A percentile compares a stretch with the other conserved stretches of the same genome.
Conservation (phyloP, 2,888 invertebrate species). For the Apamea anceps region DNA sequence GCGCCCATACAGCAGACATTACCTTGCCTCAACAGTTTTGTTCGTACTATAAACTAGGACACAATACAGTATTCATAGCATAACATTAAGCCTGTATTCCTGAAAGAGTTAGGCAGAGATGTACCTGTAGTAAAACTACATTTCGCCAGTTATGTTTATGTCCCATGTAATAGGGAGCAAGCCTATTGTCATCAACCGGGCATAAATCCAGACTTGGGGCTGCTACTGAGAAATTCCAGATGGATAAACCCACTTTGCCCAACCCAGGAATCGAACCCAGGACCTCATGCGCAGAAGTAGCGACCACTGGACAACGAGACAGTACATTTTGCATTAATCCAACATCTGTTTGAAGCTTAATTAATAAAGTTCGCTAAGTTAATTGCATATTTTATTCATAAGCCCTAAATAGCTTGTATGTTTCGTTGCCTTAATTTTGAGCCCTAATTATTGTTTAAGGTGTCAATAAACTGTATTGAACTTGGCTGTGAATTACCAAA, state of each 20-base stretch:
- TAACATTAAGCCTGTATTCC: too few species aligned
- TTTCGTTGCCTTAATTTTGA: constrained; percentile 24
- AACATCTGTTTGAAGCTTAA: constrained; percentile 24
- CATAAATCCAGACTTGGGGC: too few species aligned
- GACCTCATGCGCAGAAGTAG: too few species aligned
- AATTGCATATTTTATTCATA: constrained; percentile 46
- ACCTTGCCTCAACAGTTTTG: background rate
- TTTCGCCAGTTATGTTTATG: too few species aligned
- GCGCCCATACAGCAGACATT: background rate
- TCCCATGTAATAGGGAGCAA: too few species aligned
- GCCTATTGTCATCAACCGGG: too few species aligned
- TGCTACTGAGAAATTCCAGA: too few species aligned
- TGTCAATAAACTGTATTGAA: constrained; percentile 19
- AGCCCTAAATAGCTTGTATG: constrained; percentile 19
- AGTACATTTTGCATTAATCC: constrained; percentile 1
- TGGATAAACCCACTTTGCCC: background rate
- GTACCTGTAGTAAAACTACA: too few species aligned
- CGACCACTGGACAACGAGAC: background rate
- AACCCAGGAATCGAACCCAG: background rate
- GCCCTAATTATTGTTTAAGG: constrained; percentile 45
- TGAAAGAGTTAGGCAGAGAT: too few species aligned
- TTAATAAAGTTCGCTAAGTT: constrained; percentile 39
- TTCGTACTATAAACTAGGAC: too few species aligned
- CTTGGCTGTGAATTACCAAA: constrained; percentile 34
- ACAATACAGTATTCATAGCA: too few species aligned